Base-by-base conservation (phyloP, 2,113 vertebrate species). In the Redunca redunca region DNA sequence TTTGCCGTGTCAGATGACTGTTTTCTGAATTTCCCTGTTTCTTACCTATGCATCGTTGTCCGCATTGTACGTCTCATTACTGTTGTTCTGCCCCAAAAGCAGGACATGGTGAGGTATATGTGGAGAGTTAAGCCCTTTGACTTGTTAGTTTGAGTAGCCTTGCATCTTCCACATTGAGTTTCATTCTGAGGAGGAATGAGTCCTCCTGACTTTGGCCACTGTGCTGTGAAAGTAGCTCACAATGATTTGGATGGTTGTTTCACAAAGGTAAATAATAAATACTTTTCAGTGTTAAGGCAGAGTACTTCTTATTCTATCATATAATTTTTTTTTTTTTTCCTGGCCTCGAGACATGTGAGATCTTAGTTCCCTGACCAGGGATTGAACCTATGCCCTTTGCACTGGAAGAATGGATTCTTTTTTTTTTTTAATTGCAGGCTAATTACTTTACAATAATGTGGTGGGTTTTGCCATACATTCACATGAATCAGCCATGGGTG, bases 141-240 rank as follows among this genome's bases (percentile, higher is more conserved):
- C 57, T 60, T n/a, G 30, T 25, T 50, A 9, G 26, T 84, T 80
- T 40, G 36, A 55, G 23, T 33, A 80, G 19, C 5, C 23, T 62
- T 94, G 81, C 12, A 15, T 93, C 83, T 30, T 93, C 23, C 50
- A 46, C 8, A 7, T 10, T 88, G 78, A 40, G 25, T 94, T 96
- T 88, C 67, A 92, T 83, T 91, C 64, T 89, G 40, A 40, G 62
- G n/a, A 81, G 55, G 40, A 77, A 89, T n/a, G 30, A 74, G 1
- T 5, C 62, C 11, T 88, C 15, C 60, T 91, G 58, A 17, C 40
- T 62, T 95, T 94, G 36, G 52, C 43, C 30, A 67, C 25, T 89
- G 55, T 77, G 25, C 46, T 83, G 1, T 91, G 30, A 94, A 93
- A 74, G 26, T 86, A 55, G 46, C 74, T 71, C 50, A 60, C 17